A percentile compares a stretch with the other conserved stretches of the same genome.
Evolutionary conservation across 2,113 vertebrate species (phyloP).

Genomic region (Nymphicus hollandicus): DNA sequence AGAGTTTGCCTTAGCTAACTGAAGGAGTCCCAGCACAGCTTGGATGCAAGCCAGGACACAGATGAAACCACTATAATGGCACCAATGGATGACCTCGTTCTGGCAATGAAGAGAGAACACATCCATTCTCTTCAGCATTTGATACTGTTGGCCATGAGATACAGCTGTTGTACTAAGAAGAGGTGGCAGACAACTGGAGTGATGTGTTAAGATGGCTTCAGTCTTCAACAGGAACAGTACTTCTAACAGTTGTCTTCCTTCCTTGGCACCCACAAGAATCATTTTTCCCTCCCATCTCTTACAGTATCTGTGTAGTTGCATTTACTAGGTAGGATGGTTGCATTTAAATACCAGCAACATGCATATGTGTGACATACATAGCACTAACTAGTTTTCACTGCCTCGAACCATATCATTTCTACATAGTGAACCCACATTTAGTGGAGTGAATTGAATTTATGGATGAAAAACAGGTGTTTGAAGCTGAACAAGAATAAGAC

Average conservation of each 20-base stretch:
- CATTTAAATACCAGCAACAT: neutral
- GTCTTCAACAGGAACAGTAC: neutral
- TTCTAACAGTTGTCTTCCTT: neutral
- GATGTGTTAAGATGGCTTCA: neutral
- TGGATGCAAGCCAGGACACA: constrained; percentile 12
- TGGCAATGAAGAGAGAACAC: neutral
- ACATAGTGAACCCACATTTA: neutral
- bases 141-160: neutral
- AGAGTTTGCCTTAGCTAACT: neutral
- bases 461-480: constrained; percentile 22
- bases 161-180: neutral
- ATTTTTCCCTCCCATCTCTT: neutral
- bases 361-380: neutral
- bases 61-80: neutral
- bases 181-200: neutral
- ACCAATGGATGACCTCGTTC: neutral
- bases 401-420: neutral
- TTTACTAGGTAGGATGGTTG: neutral
- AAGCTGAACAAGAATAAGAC: neutral
- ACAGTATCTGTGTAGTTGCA: neutral
- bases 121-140: constrained; percentile 3
- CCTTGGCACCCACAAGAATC: neutral
- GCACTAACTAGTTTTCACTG: neutral
- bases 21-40: neutral
- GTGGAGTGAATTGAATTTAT: neutral